Evolutionary conservation across 2,113 vertebrate genomes (phyloP), one percentile per base, ranked within the genome.

Genomic region (Clarias gariepinus): DNA sequence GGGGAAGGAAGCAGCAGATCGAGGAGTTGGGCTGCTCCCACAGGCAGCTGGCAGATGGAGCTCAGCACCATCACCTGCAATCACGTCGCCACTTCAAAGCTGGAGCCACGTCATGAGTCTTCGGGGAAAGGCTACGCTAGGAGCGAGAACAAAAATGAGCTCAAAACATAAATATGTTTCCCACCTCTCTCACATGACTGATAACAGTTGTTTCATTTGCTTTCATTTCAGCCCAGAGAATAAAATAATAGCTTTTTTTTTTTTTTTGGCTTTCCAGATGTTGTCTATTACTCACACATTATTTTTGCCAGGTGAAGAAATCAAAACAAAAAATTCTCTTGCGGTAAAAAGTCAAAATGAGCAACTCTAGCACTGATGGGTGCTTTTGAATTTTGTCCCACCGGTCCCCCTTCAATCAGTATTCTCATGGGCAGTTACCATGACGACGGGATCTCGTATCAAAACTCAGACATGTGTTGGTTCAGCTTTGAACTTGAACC

Each of bases 361-460:
- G 47, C 47, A 8, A 47, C 63, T 58, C 19, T 21, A 33, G 18
- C 23, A 6, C 55, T 36, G 21, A 12, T 53, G 60, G 53, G 36
- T 58, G 69, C 83, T 82, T 33, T 33, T 83, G 69, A 66, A 76
- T 78, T 66, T 64, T 3, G 47, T 64, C 47, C 74, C 74, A 58
- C 64, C 33, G 81, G 82, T 79, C 47, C 47, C 30, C 64, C 25
- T 47, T 78, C 64, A 58, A 53, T 87, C 63, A 69, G 82, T 82
- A 76, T 61, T 61, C 83, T 77, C 74, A 11, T n/a, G 4, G 3
- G n/a, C n/a, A 74, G 89, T 88, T 83, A 86, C 86, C 83, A 89
- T 89, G 86, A 64, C 64, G 0, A 89, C 86, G 23, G 18, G 61
- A 30, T 64, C 61, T 85, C 78, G 78, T 83, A 33, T 77, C 83